Base-by-base conservation (phyloP, 2,888 invertebrate genomes). In the Pocota personata region DNA sequence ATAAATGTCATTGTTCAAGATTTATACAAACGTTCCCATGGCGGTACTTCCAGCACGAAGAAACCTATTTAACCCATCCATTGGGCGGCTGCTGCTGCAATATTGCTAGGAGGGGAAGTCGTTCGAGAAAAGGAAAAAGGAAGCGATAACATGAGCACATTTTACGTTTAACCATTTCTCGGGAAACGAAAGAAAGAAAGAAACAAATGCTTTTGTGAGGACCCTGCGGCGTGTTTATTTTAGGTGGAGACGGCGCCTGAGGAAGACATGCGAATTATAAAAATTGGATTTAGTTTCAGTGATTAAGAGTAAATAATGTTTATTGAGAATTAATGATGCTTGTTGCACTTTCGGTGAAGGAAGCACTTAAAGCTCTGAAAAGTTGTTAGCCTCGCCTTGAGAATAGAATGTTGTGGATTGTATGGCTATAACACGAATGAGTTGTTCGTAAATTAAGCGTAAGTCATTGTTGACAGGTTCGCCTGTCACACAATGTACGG, bases 1-100 rank as follows among this genome's bases (percentile, higher is more conserved):
- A 71, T 71, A 71, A 57, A 71, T 71, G 43, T 71, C 57, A 71
- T 57, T 71, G 71, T 46, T 71, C 46, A 71, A 46, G 71, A 71
- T 71, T 57, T 57, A 57, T 57, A 71, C 32, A 43, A 57, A n/a
- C 43, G 16, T 46, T 71, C 32, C 27, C 71, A 57, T 32, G 32
- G 30, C 10, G 32, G 32, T 57, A 7, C 37, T 67, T 19, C 10
- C 35, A 32, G 7, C 52, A 5, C 30, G n/a, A 32, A 35, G 21
- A 57, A 57, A 57, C 32, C 57, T 35, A 10, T 35, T 35, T 32
- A 35, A 35, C 57, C 32, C 57, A 35, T 57, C 35, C 32, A 57
- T 14, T 57, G 32, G 16, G 32, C 19, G 12, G 55, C 55, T 4
- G 30, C 55, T 48, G 50, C 5, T 50, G 50, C 37, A 32, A 8